These are phyloP conservation scores for Sebastes iracundus DNA, from an alignment of 2,797 vertebrate species.

Conservation along the genomic window DNA sequence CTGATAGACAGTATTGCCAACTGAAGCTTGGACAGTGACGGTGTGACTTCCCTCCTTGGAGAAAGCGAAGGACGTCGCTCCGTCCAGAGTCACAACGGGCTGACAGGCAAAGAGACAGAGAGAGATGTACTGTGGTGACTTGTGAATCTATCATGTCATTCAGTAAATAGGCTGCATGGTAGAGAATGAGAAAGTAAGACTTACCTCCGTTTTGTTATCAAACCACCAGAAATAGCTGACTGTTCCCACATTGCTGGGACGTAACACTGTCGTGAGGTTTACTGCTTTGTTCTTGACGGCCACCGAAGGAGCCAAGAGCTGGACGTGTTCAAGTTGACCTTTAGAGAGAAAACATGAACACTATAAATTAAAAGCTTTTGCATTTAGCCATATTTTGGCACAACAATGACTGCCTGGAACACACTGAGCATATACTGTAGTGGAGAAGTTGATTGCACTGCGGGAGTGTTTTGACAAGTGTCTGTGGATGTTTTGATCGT, in stretches of 20 bases:
- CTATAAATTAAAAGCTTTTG: not conserved
- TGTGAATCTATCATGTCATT: not conserved
- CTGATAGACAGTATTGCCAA: slow-evolving; percentile 89
- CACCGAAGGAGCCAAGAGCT: slow-evolving; percentile 89
- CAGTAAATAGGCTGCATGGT: not conserved
- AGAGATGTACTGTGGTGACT: not conserved
- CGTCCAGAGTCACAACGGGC: slow-evolving; percentile 90
- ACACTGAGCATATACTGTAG: not conserved
- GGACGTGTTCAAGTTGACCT: slow-evolving; percentile 91
- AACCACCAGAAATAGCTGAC: slow-evolving; percentile 96
- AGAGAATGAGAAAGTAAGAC: slow-evolving; percentile 14
- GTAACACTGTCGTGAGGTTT: slow-evolving; percentile 87
- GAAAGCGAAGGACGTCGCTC: slow-evolving; percentile 88
- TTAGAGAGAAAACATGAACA: slow-evolving; percentile 45
- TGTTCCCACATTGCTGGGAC: slow-evolving; percentile 90
- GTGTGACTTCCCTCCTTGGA: slow-evolving; percentile 88
- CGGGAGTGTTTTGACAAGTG: slow-evolving; percentile 18
- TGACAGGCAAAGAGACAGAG: slow-evolving; percentile 63
- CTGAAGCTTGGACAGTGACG: slow-evolving; percentile 91
- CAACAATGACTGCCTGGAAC: not conserved
- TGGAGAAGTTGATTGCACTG: slow-evolving; percentile 1
- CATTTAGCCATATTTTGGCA: not conserved
- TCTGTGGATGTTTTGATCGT: slow-evolving; percentile 27
- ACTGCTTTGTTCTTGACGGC: slow-evolving; percentile 91
- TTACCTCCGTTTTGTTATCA: slow-evolving; percentile 93